Conservation (phyloP, 2,113 vertebrate species). For the Calypte anna region DNA sequence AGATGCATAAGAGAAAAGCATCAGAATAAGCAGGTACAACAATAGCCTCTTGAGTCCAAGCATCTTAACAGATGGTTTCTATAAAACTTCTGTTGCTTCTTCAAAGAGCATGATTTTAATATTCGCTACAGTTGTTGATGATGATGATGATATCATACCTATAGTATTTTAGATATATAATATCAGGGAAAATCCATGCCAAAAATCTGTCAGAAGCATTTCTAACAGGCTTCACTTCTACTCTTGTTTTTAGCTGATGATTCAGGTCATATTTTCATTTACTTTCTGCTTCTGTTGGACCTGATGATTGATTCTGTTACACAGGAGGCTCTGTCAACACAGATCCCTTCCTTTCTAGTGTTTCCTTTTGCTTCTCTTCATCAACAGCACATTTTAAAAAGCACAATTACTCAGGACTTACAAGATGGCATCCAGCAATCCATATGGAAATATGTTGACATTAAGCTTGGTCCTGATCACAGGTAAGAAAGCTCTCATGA, state of each 20-base stretch:
- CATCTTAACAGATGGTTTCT: constrained; percentile 50
- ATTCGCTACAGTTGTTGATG: neutral
- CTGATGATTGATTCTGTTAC: constrained; percentile 47
- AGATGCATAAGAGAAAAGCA: neutral
- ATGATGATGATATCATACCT: constrained; percentile 32
- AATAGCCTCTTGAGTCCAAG: constrained; percentile 24
- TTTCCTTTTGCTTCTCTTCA: constrained; percentile 40
- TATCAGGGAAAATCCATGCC: constrained; percentile 39
- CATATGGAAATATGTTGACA: constrained; percentile 24
- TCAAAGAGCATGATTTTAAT: constrained; percentile 48
- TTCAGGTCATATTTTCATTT: constrained; percentile 61
- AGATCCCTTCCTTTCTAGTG: constrained; percentile 24
- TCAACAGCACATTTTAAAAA: constrained; percentile 24
- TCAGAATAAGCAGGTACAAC: constrained; percentile 39
- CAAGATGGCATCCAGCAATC: neutral
- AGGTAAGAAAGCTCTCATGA: constrained; percentile 14
- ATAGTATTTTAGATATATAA: constrained; percentile 46
- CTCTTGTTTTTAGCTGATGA: constrained; percentile 9
- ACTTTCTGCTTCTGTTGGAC: constrained; percentile 64
- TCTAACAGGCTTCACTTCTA: neutral
- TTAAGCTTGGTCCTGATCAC: constrained; percentile 13
- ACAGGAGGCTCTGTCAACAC: constrained; percentile 34
- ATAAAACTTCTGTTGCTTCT: constrained; percentile 43
- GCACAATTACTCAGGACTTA: neutral
- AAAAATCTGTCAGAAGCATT: constrained; percentile 49